A percentile compares a stretch with the other conserved stretches of the same genome.
Conservation (phyloP, 2,888 invertebrate genomes). For the Ptilodon capucinus region DNA sequence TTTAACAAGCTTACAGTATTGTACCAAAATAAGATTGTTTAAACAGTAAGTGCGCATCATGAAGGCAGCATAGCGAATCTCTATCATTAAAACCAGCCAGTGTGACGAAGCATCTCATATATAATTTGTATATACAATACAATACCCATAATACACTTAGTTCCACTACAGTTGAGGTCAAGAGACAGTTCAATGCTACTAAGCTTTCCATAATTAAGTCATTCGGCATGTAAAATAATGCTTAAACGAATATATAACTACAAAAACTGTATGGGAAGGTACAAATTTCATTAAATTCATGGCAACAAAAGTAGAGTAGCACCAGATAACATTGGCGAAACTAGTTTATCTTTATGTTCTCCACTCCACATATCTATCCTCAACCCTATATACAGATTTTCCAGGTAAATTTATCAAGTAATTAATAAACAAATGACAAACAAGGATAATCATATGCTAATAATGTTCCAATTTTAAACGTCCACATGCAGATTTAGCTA, state of each 20-base stretch:
- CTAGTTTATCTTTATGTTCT: neutral
- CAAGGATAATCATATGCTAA: neutral
- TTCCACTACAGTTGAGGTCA: neutral
- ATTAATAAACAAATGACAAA: neutral
- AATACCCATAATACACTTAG: neutral
- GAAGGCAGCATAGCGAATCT: neutral
- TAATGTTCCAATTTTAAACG: neutral
- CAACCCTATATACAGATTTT: neutral
- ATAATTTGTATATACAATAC: neutral
- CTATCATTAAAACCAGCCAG: neutral
- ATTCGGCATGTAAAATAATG: too few relatives aligned
- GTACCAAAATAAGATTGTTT: too few relatives aligned
- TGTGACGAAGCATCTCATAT: neutral
- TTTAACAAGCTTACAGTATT: too few relatives aligned
- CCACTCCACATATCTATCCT: neutral
- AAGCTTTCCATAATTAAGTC: too few relatives aligned
- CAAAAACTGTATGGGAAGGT: too few relatives aligned
- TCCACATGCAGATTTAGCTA: neutral
- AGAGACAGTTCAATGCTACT: neutral
- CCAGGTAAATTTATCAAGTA: neutral
- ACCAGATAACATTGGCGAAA: neutral
- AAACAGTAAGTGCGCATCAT: too few relatives aligned
- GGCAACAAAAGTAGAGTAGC: too few relatives aligned
- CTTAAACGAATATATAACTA: too few relatives aligned
- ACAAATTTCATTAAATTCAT: too few relatives aligned